Evolutionary conservation across 2,113 vertebrate species (phyloP), one percentile per base, ranked within the genome.

Genomic region (Pyrgilauda ruficollis): DNA sequence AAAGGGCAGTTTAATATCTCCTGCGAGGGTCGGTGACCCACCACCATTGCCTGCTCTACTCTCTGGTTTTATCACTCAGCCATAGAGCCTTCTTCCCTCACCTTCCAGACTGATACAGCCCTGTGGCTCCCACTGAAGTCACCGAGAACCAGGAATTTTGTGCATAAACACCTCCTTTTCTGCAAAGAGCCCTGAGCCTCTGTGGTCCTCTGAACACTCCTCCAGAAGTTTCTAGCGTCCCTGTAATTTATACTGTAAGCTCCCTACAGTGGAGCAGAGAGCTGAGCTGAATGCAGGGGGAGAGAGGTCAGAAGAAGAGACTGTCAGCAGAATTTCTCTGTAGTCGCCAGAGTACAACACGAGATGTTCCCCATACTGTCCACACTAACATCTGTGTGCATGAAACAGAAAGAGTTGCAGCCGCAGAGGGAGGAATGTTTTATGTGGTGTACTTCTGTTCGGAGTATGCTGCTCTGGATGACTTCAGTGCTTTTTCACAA

Each of bases 381-480:
- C 69, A 7, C 18, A 15, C 69, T 16, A 87, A 55, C 93, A 93
- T 94, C 80, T 95, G 69, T 46, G 13, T 53, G 70, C 44, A 92
- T 93, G 93, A 93, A 94, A 79, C 55, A 91, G 76, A 88, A 35
- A 35, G 90, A 79, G 56, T 10, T 87, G 93, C 62, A 74, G 56
- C 76, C 44, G 0, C 87, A 84, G 79, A 88, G 82, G 43, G 44
- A 84, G 70, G 44, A 7, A 1, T 78, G 52, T 94, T 96, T 94
- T 76, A 79, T 94, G 93, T 93, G 86, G 86, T 81, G 37, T 63
- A 85, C 82, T 92, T 93, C 78, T 94, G 91, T 90, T 91, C 92
- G 68, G 78, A 96, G 47, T 78, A 62, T 59, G 75, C 83, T 93
- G 49, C 81, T 88, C 89, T 96, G 89, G 89, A 88, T 68, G 72